A percentile compares a stretch with the other conserved stretches of the same genome.
Evolutionary conservation across 35 echinoderm and acorn worm genomes (phyloP).

Genomic region (Hemicentrotus pulcherrimus): DNA sequence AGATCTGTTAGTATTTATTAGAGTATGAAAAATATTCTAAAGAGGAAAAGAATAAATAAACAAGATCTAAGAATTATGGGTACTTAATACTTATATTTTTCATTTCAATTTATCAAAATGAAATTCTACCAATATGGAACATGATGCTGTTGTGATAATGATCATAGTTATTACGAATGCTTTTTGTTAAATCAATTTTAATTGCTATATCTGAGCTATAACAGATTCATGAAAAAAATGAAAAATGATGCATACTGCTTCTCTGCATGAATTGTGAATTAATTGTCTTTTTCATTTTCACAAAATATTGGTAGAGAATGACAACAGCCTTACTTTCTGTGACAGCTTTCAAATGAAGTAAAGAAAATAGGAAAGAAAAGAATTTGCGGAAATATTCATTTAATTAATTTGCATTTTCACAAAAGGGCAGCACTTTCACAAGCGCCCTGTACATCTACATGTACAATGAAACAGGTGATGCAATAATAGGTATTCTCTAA

Average conservation of each 20-base stretch:
- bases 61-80: neutral
- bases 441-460: no score
- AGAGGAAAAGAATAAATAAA: neutral
- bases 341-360: conserved; percentile 9
- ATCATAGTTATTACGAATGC: neutral
- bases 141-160: neutral
- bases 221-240: neutral
- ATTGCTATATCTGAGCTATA: neutral
- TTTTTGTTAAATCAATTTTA: neutral
- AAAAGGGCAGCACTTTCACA: no score
- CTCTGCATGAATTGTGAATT: neutral
- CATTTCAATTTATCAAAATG: neutral
- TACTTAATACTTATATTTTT: neutral
- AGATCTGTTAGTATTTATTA: neutral
- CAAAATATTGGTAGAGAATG: neutral
- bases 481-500: no score
- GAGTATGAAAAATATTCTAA: neutral
- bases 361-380: neutral
- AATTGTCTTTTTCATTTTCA: no score
- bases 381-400: neutral
- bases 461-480: no score
- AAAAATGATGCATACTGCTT: neutral
- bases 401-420: neutral
- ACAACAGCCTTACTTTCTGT: neutral
- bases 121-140: neutral